Evolutionary conservation across 2,797 vertebrate species (phyloP), one percentile per base, ranked within the genome.

Genomic region (Chrysolophus pictus): DNA sequence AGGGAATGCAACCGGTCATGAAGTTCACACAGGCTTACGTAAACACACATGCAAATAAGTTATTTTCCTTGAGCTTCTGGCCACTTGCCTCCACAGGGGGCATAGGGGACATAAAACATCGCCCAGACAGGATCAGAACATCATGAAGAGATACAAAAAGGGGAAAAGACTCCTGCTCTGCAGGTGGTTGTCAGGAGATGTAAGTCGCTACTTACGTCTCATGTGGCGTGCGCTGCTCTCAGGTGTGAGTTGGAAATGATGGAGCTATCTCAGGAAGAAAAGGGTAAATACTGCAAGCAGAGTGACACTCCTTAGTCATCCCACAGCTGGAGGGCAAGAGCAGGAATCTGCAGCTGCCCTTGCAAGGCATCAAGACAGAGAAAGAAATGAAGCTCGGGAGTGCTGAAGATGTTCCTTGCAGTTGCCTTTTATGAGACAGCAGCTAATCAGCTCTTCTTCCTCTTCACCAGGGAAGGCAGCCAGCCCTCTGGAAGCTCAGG

Each of bases 1-100:
- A 92, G 91, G 83, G 95, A 95, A 91, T 87, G 93, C 62, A 91
- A 91, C 85, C 68, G 92, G 91, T 93, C 95, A 94, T 84, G 90
- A 90, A 96, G 94, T 95, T 96, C 96, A 95, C 92, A 84, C 74
- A 87, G 90, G 92, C 94, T 96, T 96, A 96, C 95, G 90, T 90
- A 96, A 96, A 95, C 90, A 93, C 0, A 1, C 46, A 90, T 95
- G 92, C 93, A 96, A 95, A 95, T 88, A 46, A 88, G 91, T 79
- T 91, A 71, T 94, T 93, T 95, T 95, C 91, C 84, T 91, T 93
- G 85, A 91, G 94, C 74, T 94, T 63, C 94, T 94, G 92, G 86
- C 80, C 92, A 91, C 80, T 90, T 91, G 90, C 83, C 93, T 92
- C 88, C 3, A 13, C 77, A 74, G 93, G 94, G 58, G 85, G 87